Evolutionary conservation across 2,797 vertebrate genomes (phyloP).

Genomic region (Myotis pilosus): DNA sequence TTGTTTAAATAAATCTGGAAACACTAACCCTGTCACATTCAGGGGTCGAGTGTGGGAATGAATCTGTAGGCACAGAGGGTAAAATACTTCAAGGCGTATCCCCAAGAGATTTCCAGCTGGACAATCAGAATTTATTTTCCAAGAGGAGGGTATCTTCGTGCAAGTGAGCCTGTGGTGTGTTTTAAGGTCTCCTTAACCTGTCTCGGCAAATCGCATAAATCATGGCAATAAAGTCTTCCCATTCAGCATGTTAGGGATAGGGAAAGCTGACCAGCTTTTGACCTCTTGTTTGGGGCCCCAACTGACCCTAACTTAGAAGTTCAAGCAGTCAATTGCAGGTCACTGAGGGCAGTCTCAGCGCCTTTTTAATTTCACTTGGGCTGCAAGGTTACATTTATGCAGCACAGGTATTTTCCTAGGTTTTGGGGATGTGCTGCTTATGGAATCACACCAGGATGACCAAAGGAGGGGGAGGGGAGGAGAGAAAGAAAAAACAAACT

Average conservation of each 20-base stretch:
- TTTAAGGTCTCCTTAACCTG: slow-evolving; percentile 90
- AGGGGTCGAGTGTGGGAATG: slow-evolving; percentile 86
- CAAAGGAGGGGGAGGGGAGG: neutral
- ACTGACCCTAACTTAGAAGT: slow-evolving; percentile 93
- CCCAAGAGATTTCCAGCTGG: slow-evolving; percentile 87
- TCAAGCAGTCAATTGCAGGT: slow-evolving; percentile 97
- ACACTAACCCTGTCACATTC: slow-evolving; percentile 86
- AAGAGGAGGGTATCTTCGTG: slow-evolving; percentile 81
- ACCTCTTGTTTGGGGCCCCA: slow-evolving; percentile 93
- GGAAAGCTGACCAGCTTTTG: slow-evolving; percentile 92
- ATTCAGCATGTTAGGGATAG: slow-evolving; percentile 86
- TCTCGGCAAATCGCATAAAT: slow-evolving; percentile 94
- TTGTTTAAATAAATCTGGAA: slow-evolving; percentile 88
- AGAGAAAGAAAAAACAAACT: neutral
- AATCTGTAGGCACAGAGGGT: slow-evolving; percentile 83
- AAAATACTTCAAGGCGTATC: slow-evolving; percentile 89
- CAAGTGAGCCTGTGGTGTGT: slow-evolving; percentile 84
- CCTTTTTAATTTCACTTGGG: slow-evolving; percentile 85
- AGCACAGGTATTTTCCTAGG: slow-evolving; percentile 78
- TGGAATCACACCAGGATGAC: slow-evolving; percentile 28
- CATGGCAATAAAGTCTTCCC: slow-evolving; percentile 90
- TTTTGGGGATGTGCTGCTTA: slow-evolving; percentile 51
- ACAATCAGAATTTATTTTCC: slow-evolving; percentile 91
- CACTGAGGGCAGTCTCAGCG: slow-evolving; percentile 84
- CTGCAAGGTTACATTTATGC: slow-evolving; percentile 84